phyloP scores from a whole-genome alignment of 2,797 vertebrate genomes.

The Falco biarmicus region DNA sequence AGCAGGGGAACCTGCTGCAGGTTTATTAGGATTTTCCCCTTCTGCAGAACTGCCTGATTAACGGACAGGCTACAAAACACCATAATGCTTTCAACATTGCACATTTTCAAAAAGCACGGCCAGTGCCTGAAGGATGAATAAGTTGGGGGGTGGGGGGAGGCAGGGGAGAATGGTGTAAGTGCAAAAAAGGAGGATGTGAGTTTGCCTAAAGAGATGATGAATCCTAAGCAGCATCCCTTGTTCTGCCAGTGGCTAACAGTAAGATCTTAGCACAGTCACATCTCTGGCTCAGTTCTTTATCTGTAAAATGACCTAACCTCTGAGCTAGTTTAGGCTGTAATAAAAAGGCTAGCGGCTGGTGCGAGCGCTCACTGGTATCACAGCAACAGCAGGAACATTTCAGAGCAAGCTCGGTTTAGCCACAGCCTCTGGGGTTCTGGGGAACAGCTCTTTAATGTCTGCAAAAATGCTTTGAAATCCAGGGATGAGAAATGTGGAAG shows the following conservation, averaged over 20 bases:
- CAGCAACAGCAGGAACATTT: slow-evolving; percentile 47
- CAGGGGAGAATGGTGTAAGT: background rate
- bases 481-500: background rate
- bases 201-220: background rate
- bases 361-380: slow-evolving; percentile 25
- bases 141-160: accelerated
- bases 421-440: slow-evolving; percentile 43
- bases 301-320: slow-evolving; percentile 7
- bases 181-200: background rate
- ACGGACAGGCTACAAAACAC: background rate
- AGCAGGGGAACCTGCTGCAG: background rate
- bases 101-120: background rate
- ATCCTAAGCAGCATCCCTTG: background rate
- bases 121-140: background rate
- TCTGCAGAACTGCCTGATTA: background rate
- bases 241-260: background rate
- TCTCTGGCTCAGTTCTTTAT: background rate
- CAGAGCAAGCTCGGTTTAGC: slow-evolving; percentile 18
- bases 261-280: background rate
- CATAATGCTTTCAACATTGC: background rate
- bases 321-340: background rate
- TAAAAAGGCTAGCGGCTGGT: background rate
- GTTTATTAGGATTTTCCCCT: slow-evolving; percentile 18
- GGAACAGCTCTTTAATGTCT: slow-evolving; percentile 45
- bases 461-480: slow-evolving; percentile 2